These are phyloP conservation scores for Ondatra zibethicus DNA, from an alignment of 2,113 vertebrate species.

Conservation along the genomic window DNA sequence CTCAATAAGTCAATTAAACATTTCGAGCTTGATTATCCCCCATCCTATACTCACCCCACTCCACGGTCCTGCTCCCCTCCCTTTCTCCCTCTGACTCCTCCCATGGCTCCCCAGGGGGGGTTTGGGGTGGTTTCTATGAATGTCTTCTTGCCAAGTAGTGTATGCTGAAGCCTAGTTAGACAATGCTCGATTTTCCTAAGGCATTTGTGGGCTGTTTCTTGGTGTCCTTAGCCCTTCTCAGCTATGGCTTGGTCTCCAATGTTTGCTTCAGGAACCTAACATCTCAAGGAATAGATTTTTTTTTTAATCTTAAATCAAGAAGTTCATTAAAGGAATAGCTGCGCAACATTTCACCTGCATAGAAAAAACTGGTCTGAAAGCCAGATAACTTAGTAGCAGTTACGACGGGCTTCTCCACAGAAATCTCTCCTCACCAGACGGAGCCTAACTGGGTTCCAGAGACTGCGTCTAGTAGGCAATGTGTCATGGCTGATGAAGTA, in stretches of 20 bases:
- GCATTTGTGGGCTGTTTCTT: slow-evolving; percentile 64
- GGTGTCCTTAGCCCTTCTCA: slow-evolving; percentile 64
- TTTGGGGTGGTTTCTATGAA: slow-evolving; percentile 78
- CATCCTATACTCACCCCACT: slow-evolving; percentile 69
- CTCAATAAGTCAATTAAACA: slow-evolving; percentile 84
- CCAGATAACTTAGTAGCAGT: slow-evolving; percentile 64
- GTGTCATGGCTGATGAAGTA: slow-evolving; percentile 58
- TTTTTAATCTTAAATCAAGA: slow-evolving; percentile 59
- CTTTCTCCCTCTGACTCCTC: slow-evolving; percentile 67
- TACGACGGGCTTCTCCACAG: slow-evolving; percentile 65
- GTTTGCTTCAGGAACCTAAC: slow-evolving; percentile 64
- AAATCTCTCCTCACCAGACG: slow-evolving; percentile 67
- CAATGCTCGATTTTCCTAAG: slow-evolving; percentile 67
- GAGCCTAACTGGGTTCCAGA: slow-evolving; percentile 64
- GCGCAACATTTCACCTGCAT: slow-evolving; percentile 57
- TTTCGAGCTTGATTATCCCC: slow-evolving; percentile 83
- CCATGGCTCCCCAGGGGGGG: slow-evolving; percentile 69
- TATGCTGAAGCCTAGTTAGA: slow-evolving; percentile 70
- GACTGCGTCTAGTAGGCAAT: slow-evolving; percentile 65
- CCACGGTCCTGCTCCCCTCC: slow-evolving; percentile 55
- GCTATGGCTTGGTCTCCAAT: slow-evolving; percentile 63
- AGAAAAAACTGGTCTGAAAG: slow-evolving; percentile 65
- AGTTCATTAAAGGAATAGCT: slow-evolving; percentile 71
- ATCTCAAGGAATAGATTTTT: slow-evolving; percentile 66
- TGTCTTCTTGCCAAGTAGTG: slow-evolving; percentile 76